These are phyloP conservation scores for Ectobius pallidus DNA, from an alignment of 2,888 invertebrate species.

Conservation along the genomic window DNA sequence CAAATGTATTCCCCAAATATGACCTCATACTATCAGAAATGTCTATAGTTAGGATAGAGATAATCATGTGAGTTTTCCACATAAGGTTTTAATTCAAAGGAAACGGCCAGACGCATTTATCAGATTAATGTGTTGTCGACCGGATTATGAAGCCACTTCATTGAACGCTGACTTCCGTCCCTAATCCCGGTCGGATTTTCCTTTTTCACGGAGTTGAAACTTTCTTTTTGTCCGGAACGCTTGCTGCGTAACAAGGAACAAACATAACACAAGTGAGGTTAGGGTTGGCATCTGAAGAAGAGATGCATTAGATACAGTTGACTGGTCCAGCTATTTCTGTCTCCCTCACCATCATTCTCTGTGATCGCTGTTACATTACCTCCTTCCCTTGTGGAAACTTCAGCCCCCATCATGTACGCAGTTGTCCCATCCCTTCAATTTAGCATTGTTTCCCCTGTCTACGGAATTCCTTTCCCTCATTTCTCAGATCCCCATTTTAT, in stretches of 20 bases:
- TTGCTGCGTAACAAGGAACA: background rate
- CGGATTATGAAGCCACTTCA: too few relatives aligned
- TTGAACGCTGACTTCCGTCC: background rate
- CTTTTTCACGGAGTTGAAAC: conserved; percentile 7
- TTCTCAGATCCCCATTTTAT: background rate
- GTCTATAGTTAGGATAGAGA: too few relatives aligned
- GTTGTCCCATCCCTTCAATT: background rate
- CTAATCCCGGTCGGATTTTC: background rate
- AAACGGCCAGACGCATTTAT: too few relatives aligned
- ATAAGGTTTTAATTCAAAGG: too few relatives aligned
- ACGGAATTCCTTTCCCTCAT: background rate
- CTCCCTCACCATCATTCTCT: background rate
- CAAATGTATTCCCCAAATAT: too few relatives aligned
- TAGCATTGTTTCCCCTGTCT: background rate
- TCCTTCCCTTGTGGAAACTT: background rate
- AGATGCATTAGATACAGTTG: conserved; percentile 19
- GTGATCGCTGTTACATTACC: conserved; percentile 15
- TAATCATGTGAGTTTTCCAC: too few relatives aligned
- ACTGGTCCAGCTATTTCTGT: conserved; percentile 6
- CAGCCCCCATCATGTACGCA: background rate
- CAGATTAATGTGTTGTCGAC: too few relatives aligned
- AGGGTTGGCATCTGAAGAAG: conserved; percentile 18
- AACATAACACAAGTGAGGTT: conserved; percentile 18
- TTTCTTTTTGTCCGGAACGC: conserved; percentile 13
- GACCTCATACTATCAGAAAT: too few relatives aligned